These are phyloP conservation scores for Galeopterus variegatus DNA, from an alignment of 2,113 vertebrate genomes.

Conservation along the genomic window DNA sequence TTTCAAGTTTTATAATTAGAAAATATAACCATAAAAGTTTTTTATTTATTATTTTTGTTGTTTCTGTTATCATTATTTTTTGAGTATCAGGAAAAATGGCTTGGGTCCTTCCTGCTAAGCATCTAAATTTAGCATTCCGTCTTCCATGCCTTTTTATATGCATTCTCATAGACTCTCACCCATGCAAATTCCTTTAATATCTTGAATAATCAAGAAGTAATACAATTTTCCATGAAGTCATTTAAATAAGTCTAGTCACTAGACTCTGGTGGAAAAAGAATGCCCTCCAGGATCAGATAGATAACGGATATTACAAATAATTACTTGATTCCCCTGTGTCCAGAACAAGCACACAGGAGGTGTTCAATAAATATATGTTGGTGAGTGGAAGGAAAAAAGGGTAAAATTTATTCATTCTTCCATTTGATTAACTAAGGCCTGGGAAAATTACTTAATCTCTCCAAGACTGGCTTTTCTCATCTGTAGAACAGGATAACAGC, in stretches of 20 bases:
- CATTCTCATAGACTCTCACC: no score
- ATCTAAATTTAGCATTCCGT: not conserved
- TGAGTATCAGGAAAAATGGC: not conserved
- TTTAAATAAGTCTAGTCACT: not conserved
- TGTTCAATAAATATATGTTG: not conserved
- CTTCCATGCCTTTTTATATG: not conserved
- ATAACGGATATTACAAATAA: not conserved
- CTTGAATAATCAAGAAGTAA: not conserved
- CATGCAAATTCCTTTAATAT: constrained; percentile 22
- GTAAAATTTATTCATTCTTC: constrained; percentile 2
- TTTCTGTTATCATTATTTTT: not conserved
- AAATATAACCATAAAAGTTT: not conserved
- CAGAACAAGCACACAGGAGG: not conserved
- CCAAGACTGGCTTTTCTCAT: not conserved
- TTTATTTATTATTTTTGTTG: not conserved
- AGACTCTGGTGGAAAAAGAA: not conserved
- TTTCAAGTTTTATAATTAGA: not conserved
- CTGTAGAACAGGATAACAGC: not conserved
- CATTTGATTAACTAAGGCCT: not conserved
- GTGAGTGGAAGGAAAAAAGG: not conserved
- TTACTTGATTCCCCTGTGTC: not conserved
- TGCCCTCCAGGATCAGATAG: not conserved
- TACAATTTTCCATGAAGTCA: not conserved
- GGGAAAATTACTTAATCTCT: not conserved
- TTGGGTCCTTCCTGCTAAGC: not conserved